Evolutionary conservation across 2,888 invertebrate genomes (phyloP).

Genomic region (Nomada lathburiana): DNA sequence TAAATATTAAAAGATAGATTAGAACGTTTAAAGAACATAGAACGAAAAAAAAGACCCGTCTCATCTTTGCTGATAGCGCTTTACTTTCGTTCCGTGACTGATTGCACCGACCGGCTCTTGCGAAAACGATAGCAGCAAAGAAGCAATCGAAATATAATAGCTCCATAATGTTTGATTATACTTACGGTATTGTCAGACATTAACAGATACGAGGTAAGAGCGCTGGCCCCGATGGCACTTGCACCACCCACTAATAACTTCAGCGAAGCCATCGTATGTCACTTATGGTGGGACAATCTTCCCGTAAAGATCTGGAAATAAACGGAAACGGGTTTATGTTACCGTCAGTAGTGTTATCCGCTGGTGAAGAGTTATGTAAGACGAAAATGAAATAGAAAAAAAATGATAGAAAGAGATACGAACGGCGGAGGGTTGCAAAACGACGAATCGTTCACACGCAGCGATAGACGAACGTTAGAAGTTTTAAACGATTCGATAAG

Average conservation of each 20-base stretch:
- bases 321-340: background rate
- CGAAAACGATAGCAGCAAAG: background rate
- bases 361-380: constrained; percentile 2
- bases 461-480: background rate
- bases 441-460: background rate
- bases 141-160: background rate
- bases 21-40: background rate
- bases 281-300: constrained; percentile 42
- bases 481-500: background rate
- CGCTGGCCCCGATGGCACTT: constrained; percentile 87
- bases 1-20: background rate
- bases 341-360: background rate
- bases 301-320: constrained; percentile 56
- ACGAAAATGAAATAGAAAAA: background rate
- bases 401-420: background rate
- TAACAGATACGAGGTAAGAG: constrained; percentile 87
- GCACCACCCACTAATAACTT: constrained; percentile 86
- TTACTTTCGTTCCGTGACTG: background rate
- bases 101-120: constrained; percentile 1
- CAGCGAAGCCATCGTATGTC: constrained; percentile 77
- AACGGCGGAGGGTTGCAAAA: background rate
- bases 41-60: background rate
- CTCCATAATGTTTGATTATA: constrained; percentile 39
- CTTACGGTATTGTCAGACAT: constrained; percentile 85
- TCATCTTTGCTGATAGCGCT: background rate